Base-by-base conservation (phyloP, 2,888 invertebrate genomes). In the Volucella bombylans region DNA sequence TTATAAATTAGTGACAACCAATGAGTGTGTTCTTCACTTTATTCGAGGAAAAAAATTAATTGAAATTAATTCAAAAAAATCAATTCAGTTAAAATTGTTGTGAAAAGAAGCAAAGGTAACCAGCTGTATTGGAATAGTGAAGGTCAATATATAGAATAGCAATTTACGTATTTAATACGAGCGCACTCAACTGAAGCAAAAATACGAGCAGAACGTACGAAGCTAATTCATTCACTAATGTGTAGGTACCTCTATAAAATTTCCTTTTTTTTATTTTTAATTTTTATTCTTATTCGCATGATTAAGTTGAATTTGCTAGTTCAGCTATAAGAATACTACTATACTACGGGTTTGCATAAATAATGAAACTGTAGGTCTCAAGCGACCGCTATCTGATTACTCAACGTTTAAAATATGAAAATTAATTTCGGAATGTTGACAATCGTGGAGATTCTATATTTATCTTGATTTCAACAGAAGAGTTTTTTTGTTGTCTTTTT, bases 371-470 rank as follows among this genome's bases (percentile, higher is more conserved):
- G 41, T 39, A 62, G 52, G 49, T 14, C 54, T 39, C 59, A 8
- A 50, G 43, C 10, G 18, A 61, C 43, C 18, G 43, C 23, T 11
- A 6, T 6, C 6, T 4, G 69, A 76, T 80, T 80, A 80, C 74
- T 74, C 83, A 80, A 57, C 57, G 69, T 50, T 59, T 79, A 31
- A 57, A 65, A 54, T 82, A 76, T 71, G 71, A 61, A 82, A 79
- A 69, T 73, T 2, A 18, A 76, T 67, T 80, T 80, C 55, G 50
- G 69, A 83, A 67, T 76, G 80, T 80, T 83, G 80, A 83, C 80
- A 80, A 55, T 83, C 82, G 57, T 71, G 61, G 49, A 61, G 64
- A 69, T 69, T 49, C 12, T 55, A 45, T 54, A 39, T 43, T 65
- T 68, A 73, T 78, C 72, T 74, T 69, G 59, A 79, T 73, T 45